Conservation (phyloP, 2,888 invertebrate genomes). For the Xestia sexstrigata region DNA sequence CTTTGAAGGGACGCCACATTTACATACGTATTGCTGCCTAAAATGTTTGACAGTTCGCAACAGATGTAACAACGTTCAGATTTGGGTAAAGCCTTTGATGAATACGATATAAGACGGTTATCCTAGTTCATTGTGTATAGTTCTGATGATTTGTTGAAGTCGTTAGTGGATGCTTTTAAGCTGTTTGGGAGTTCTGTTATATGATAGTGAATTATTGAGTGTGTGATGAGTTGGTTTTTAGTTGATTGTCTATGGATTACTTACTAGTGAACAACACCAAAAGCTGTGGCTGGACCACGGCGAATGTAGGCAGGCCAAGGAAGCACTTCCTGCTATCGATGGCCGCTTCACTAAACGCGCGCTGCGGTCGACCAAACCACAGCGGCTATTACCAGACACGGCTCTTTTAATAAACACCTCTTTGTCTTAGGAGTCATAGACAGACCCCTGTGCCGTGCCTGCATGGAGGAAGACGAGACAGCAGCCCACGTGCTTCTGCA, state of each 20-base stretch:
- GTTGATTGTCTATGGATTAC: conserved; percentile 16
- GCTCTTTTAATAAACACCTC: too few relatives aligned
- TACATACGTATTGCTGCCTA: conserved; percentile 84
- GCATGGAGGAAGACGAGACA: too few relatives aligned
- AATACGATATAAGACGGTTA: conserved; percentile 66
- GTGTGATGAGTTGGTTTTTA: neutral
- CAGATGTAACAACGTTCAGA: conserved; percentile 74
- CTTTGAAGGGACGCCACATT: conserved; percentile 81
- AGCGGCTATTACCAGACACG: too few relatives aligned
- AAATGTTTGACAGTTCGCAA: conserved; percentile 88
- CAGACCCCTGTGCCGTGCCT: too few relatives aligned
- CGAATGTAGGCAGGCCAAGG: too few relatives aligned
- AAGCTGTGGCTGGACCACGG: too few relatives aligned
- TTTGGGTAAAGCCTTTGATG: conserved; percentile 74
- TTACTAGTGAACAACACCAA: too few relatives aligned
- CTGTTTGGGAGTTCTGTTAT: conserved; percentile 25
- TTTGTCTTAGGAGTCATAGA: too few relatives aligned
- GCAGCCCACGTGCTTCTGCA: too few relatives aligned
- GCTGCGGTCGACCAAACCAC: too few relatives aligned
- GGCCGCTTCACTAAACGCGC: too few relatives aligned
- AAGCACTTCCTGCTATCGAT: too few relatives aligned
- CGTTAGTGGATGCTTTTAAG: conserved; percentile 51
- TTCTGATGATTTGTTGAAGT: conserved; percentile 65
- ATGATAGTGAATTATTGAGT: conserved; percentile 24
- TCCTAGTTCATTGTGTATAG: conserved; percentile 62